Percentiles rank a stretch among this genome's conserved stretches.
Conservation (phyloP, 2,113 vertebrate genomes). For the Agelaius phoeniceus region DNA sequence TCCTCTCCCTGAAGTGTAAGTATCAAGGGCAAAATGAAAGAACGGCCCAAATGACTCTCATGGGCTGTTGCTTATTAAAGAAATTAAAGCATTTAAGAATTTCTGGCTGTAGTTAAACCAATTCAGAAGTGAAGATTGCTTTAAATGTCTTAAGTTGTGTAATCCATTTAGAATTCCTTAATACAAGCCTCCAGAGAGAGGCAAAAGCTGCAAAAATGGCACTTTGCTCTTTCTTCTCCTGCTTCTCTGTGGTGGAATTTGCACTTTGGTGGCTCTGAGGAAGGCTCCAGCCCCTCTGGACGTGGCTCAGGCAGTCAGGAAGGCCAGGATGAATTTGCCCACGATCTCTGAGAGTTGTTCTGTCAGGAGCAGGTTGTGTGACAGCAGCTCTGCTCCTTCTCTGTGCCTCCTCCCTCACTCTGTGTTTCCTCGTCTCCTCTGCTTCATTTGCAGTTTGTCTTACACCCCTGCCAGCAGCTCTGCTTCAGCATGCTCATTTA, state of each 20-base stretch:
- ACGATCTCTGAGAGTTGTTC: neutral
- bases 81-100: slow-evolving; percentile 13
- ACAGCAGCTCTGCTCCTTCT: neutral
- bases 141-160: neutral
- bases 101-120: slow-evolving; percentile 22
- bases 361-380: neutral
- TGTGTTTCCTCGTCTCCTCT: neutral
- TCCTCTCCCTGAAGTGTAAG: neutral
- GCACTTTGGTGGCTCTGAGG: neutral
- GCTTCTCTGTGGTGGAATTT: neutral
- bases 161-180: neutral
- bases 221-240: neutral
- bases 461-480: neutral
- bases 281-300: neutral
- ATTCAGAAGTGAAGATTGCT: neutral
- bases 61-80: slow-evolving; percentile 1
- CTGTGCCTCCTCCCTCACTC: neutral
- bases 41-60: neutral
- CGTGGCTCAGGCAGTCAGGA: neutral
- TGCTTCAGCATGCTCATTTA: neutral
- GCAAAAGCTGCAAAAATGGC: neutral
- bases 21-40: slow-evolving; percentile 1
- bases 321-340: neutral
- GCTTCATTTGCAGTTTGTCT: neutral
- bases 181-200: neutral